Evolutionary conservation across 2,797 vertebrate species (phyloP), one percentile per base, ranked within the genome.

Genomic region (Thaleichthys pacificus): DNA sequence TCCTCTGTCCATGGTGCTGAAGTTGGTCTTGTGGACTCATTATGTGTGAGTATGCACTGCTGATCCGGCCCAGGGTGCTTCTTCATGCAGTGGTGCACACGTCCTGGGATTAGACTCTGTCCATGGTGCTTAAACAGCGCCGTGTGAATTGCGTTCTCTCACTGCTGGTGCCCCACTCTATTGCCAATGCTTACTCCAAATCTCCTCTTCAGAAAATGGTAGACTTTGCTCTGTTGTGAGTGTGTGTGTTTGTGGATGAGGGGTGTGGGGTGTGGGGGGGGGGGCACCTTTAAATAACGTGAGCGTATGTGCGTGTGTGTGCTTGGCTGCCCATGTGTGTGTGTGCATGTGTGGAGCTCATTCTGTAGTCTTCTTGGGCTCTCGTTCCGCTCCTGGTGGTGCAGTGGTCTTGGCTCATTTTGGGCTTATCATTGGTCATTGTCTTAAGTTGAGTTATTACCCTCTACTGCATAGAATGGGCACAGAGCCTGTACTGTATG

Each of bases 341-440:
- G 65, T 22, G 24, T 35, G 38, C 28, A 60, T 32, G 63, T 57
- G 42, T 51, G 21, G 14, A 61, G 38, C 57, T 68, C 57, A 51
- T 68, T 73, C 47, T 9, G 38, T 38, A 68, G 54, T 73, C 57
- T 26, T 14, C 57, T 67, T 11, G 54, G 51, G 21, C 19, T 54
- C n/a, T 61, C 11, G 21, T 21, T 26, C 28, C 19, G 30, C 38
- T 21, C 14, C 47, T 49, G 32, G 54, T 61, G 70, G 42, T 71
- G 65, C 65, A 73, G 65, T 68, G 72, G 65, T 62, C 57, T 49
- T 30, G 66, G 57, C 72, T 61, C 22, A 26, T 72, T 66, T 54
- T 51, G 57, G 70, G 63, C 57, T 67, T 38, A 42, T 70, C 38
- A 69, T 63, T 35, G 19, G 62, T 66, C 68, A 70, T 66, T 70